Evolutionary conservation across 2,797 vertebrate species (phyloP).

Genomic region (Aldrovandia affinis): DNA sequence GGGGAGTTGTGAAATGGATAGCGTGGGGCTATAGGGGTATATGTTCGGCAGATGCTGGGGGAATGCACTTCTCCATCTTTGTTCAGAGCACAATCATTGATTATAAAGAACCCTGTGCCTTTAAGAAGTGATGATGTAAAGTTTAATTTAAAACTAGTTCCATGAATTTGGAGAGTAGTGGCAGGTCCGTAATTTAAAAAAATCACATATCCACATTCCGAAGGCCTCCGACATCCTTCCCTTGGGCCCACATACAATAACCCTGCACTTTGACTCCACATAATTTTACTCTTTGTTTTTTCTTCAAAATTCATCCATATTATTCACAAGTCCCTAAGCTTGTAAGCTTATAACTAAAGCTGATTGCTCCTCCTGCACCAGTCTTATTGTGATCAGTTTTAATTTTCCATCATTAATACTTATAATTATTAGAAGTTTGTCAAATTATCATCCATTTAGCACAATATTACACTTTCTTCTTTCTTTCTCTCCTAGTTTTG

Average conservation of each 20-base stretch:
- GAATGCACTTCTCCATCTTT: neutral
- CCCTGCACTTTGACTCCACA: neutral
- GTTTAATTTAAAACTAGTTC: no score
- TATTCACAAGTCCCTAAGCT: conserved; percentile 20
- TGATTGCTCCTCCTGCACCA: neutral
- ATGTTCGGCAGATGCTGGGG: neutral
- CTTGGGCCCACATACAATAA: neutral
- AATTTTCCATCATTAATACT: neutral
- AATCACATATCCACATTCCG: neutral
- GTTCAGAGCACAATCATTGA: neutral
- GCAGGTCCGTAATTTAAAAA: neutral
- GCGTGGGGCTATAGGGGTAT: neutral
- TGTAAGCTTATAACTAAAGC: neutral
- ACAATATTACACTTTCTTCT: neutral
- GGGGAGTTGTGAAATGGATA: neutral
- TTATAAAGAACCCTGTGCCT: neutral
- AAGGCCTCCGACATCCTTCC: neutral
- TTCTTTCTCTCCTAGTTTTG: neutral
- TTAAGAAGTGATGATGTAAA: neutral
- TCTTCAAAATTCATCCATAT: conserved; percentile 28
- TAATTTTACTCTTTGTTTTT: conserved; percentile 15
- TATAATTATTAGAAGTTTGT: neutral
- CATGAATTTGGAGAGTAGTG: neutral
- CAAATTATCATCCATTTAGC: neutral
- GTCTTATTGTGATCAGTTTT: neutral